Percentiles rank a stretch among this genome's conserved stretches.
These are phyloP conservation scores for Acinonyx jubatus DNA, from an alignment of 2,113 vertebrate genomes.

Conservation along the genomic window DNA sequence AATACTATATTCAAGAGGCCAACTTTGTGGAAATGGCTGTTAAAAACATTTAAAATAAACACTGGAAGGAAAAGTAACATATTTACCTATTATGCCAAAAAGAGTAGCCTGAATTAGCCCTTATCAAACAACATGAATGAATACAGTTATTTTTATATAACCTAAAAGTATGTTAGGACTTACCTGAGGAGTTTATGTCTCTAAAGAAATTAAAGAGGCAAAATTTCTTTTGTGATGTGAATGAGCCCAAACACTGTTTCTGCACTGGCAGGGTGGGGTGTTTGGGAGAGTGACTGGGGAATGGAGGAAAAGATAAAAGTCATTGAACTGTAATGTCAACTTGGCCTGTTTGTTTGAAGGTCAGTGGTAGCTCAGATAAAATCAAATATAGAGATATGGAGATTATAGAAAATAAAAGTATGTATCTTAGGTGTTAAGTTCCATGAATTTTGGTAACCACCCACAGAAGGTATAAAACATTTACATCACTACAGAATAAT, in stretches of 20 bases:
- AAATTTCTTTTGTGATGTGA: neutral
- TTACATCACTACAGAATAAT: neutral
- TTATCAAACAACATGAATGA: neutral
- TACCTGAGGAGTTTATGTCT: neutral
- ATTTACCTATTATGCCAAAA: neutral
- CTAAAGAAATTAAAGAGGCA: neutral
- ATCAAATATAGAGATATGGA: neutral
- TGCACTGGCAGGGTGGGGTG: neutral
- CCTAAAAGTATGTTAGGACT: neutral
- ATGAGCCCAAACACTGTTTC: neutral
- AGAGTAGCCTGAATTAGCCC: neutral
- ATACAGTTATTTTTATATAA: neutral
- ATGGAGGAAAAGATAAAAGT: neutral
- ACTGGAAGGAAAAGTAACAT: neutral
- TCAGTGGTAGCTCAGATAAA: neutral
- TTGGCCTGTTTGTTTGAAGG: neutral
- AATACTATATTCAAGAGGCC: conserved; percentile 46
- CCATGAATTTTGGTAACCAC: neutral
- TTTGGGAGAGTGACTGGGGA: neutral
- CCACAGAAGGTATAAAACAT: neutral
- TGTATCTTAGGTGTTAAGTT: neutral
- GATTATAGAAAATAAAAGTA: neutral
- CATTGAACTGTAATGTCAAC: neutral
- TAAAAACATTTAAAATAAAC: conserved; percentile 7
- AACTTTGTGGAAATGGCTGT: conserved; percentile 10